These are phyloP conservation scores for Caenorhabditis tropicalis DNA, from an alignment of 1,140 invertebrate genomes.

Conservation along the genomic window DNA sequence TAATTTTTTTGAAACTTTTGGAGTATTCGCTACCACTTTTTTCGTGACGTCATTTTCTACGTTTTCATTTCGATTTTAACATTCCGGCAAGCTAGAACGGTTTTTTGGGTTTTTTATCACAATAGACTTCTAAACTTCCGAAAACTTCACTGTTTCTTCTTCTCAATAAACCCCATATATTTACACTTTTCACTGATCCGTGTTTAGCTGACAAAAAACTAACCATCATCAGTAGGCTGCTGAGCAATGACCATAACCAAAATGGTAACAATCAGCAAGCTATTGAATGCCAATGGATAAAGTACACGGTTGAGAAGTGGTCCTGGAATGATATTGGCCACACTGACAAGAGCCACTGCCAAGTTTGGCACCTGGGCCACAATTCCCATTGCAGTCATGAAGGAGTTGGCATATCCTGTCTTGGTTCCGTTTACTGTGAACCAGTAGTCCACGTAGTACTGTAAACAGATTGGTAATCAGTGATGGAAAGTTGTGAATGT, in stretches of 20 bases:
- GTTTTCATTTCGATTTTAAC: no score
- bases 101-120: no score
- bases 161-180: no score
- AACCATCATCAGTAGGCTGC: constrained; percentile 35
- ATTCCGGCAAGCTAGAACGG: no score
- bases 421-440: constrained; percentile 41
- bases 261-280: constrained; percentile 10
- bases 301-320: constrained; percentile 14
- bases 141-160: no score
- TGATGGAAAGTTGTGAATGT: neutral
- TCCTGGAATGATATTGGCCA: constrained; percentile 36
- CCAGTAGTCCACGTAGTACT: constrained; percentile 57
- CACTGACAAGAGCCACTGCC: constrained; percentile 36
- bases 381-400: constrained; percentile 49
- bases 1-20: no score
- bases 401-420: constrained; percentile 18
- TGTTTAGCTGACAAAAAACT: neutral
- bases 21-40: no score
- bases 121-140: no score
- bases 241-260: constrained; percentile 24
- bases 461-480: neutral
- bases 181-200: neutral
- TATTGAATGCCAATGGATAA: constrained; percentile 44
- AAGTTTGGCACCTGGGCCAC: constrained; percentile 48
- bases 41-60: no score